Base-by-base conservation (phyloP, 2,797 vertebrate species). In the Clamator glandarius region DNA sequence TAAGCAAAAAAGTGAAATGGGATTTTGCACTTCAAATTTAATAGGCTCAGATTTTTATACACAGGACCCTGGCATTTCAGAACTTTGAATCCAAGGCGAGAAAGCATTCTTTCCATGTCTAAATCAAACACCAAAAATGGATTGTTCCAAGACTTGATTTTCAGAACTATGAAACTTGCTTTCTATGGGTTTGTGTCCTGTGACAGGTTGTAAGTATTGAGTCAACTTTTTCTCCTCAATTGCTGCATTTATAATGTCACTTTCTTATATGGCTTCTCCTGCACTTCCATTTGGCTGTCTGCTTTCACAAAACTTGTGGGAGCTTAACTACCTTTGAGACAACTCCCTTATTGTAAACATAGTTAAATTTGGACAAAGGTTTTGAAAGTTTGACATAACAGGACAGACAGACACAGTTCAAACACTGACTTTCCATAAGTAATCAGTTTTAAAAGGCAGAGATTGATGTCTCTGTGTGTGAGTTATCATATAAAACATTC, bases 291-390 rank as follows among this genome's bases (percentile, higher is more conserved):
- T 33, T 0, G 4, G 54, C 57, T 81, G 66, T 73, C 42, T 17
- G 31, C 69, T 91, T 84, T 73, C 51, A 80, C 50, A 51, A 39
- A 66, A 31, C 26, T 54, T 12, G 24, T 28, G 17, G 35, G 66
- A 94, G 16, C 9, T 72, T 26, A 62, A 55, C n/a, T 61, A 13
- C 28, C 26, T 75, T 42, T 42, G 41, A 79, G 92, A 66, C 73
- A 91, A 93, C 87, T 85, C 91, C 91, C 87, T 81, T 84, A 86
- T 75, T 83, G 73, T 79, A 96, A 96, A 95, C 81, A 90, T 4
- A 26, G 79, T 31, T 51, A 78, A 50, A 81, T 75, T 64, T 78
- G 79, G 79, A 91, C 85, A 93, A 86, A 92, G 73, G 66, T 58
- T 88, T 86, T 86, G 89, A 51, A 87, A 73, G 35, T 58, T 59